Conservation (phyloP, 92 coral and sea anemone species). For the Paragorgia papillata region DNA sequence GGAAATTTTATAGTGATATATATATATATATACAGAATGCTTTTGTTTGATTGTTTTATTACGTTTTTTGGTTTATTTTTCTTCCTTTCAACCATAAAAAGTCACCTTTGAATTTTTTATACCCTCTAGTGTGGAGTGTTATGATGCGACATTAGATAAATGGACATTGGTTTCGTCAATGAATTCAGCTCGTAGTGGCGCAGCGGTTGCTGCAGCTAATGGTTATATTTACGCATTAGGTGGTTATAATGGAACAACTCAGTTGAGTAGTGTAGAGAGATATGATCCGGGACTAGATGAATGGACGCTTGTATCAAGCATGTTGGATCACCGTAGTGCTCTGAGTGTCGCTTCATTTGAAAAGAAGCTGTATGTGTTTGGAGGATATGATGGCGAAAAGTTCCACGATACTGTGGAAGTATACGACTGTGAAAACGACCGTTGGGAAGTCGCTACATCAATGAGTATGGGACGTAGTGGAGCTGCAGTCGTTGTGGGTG, state of each 20-base stretch:
- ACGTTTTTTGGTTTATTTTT: background rate
- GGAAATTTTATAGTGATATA: background rate
- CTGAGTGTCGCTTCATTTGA: constrained; percentile 64
- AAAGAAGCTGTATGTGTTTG: constrained; percentile 67
- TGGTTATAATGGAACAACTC: constrained; percentile 73
- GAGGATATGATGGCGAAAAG: constrained; percentile 83
- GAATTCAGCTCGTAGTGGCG: constrained; percentile 75
- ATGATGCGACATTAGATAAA: constrained; percentile 59
- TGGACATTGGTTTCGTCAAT: constrained; percentile 67
- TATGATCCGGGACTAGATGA: constrained; percentile 63
- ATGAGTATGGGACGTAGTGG: constrained; percentile 77
- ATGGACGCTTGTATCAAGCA: constrained; percentile 65
- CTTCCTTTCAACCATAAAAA: background rate
- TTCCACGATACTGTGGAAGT: constrained; percentile 74
- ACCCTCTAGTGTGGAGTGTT: constrained; percentile 65
- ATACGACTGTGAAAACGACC: constrained; percentile 62
- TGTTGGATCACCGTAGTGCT: constrained; percentile 70
- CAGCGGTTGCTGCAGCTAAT: constrained; percentile 64
- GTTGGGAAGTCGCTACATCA: constrained; percentile 62
- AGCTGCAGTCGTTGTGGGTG: constrained; percentile 83
- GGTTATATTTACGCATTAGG: constrained; percentile 64
- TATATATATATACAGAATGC: background rate
- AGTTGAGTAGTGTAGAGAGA: constrained; percentile 71
- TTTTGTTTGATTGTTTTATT: background rate
- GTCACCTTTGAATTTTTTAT: no score